These are phyloP conservation scores for Fabriciana adippe DNA, from an alignment of 2,888 invertebrate species.

Conservation along the genomic window DNA sequence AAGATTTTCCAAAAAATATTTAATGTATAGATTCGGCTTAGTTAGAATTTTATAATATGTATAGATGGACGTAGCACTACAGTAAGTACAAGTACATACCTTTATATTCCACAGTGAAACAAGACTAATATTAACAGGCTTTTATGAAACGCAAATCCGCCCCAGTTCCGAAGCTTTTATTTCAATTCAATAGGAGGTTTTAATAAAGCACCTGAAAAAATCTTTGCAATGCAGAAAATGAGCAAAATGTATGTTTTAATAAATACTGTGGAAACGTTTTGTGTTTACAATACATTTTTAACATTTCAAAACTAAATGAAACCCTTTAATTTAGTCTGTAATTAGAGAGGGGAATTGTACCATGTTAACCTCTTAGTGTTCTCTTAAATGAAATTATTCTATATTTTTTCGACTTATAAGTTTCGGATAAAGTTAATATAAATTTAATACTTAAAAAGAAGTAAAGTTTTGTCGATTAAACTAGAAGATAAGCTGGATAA, in stretches of 20 bases:
- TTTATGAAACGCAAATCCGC: slow-evolving; percentile 23
- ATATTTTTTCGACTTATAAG: too few species aligned
- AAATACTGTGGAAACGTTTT: slow-evolving; percentile 17
- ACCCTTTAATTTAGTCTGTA: neutral
- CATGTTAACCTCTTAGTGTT: neutral
- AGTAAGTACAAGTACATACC: neutral
- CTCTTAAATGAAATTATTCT: neutral
- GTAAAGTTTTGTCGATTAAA: too few species aligned
- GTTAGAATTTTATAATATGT: too few species aligned
- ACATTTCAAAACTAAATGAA: slow-evolving; percentile 8
- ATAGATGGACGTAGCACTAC: slow-evolving; percentile 1
- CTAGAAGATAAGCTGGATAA: too few species aligned
- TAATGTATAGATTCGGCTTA: too few species aligned
- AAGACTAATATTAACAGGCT: slow-evolving; percentile 22
- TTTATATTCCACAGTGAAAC: slow-evolving; percentile 12
- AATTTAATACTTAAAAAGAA: too few species aligned
- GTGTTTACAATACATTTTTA: slow-evolving; percentile 10
- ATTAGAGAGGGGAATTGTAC: neutral
- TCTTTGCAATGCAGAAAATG: slow-evolving; percentile 19
- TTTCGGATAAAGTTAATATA: too few species aligned
- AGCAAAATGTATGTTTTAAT: slow-evolving; percentile 19
- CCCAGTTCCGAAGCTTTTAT: slow-evolving; percentile 22
- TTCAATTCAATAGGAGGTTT: slow-evolving; percentile 22
- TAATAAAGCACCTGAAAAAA: slow-evolving; percentile 24
- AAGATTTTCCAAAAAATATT: too few species aligned